Evolutionary conservation across 2,113 vertebrate species (phyloP), one percentile per base, ranked within the genome.

Genomic region (Eclectus roratus): DNA sequence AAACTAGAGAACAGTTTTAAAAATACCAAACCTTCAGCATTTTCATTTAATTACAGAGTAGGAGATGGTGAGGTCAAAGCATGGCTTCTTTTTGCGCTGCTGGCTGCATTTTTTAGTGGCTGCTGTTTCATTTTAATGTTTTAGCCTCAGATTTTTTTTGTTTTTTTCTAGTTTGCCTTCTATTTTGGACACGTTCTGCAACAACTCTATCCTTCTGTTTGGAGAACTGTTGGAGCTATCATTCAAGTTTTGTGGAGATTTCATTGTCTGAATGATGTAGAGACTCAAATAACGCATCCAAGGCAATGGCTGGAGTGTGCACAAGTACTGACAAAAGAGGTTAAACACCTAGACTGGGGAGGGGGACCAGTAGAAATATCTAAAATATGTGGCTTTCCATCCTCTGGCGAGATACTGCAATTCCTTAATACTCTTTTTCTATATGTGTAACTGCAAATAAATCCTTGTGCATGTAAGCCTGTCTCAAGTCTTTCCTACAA

Each of bases 21-120:
- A 95, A 94, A 95, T 72, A 82, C 74, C 89, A 95, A 94, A 80
- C 71, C 76, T 96, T 88, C 94, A 61, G 46, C 46, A 18, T 95
- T 97, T 97, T 73, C 88, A 63, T 43, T 21, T 96, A 97, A 96
- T 97, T 88, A 91, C 39, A 97, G 95, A 88, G 91, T 12, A 80
- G 60, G 80, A 85, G 61, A 3, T 5, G 83, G 55, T 50, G 61
- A 94, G 87, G 94, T 85, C 94, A 73, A 58, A 29, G 71, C 33
- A 27, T 44, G 89, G 82, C 56, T 91, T 50, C 87, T 19, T 82
- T 95, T 92, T 94, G 41, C 91, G 95, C 94, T 95, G 82, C 68
- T 85, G 71, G 72, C 85, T 83, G 96, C 92, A 85, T 49, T 92
- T 97, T 95, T 89, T 60, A 78, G 86, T 76, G 72, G 86, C 46